phyloP scores from a whole-genome alignment of 2,888 invertebrate genomes.

The Dimorphilus gyrociliatus region DNA sequence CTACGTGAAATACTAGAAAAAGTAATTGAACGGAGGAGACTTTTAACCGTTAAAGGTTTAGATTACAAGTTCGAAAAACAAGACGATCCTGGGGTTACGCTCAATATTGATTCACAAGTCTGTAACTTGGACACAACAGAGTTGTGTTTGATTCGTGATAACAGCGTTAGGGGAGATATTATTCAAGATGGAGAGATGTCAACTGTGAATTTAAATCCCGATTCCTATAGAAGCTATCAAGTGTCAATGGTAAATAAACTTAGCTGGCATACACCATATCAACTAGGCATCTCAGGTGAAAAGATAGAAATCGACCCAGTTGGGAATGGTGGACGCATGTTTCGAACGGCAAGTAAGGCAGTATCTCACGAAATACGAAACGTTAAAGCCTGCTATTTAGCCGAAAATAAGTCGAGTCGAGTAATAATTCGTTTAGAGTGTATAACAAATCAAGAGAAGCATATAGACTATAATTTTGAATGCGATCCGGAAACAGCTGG shows the following conservation, averaged over 20 bases:
- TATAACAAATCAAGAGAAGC: no score
- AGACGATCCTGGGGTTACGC: constrained; percentile 26
- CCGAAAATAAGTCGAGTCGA: no score
- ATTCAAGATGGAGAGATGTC: constrained; percentile 15
- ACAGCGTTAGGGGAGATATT: constrained; percentile 26
- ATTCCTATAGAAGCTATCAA: constrained; percentile 63
- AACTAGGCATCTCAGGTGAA: constrained; percentile 70
- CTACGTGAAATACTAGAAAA: constrained; percentile 26
- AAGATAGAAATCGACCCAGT: constrained; percentile 78
- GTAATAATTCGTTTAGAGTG: no score
- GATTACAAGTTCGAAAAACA: constrained; percentile 36
- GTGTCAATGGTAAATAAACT: constrained; percentile 63
- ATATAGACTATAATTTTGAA: constrained; percentile 71
- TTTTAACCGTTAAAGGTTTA: constrained; percentile 17
- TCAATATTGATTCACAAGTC: constrained; percentile 32
- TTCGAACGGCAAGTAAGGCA: constrained; percentile 44
- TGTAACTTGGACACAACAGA: constrained; percentile 29
- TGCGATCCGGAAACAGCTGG: constrained; percentile 55
- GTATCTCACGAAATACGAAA: constrained; percentile 69
- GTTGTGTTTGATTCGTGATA: constrained; percentile 33
- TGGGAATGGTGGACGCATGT: constrained; percentile 27
- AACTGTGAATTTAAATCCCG: constrained; percentile 59
- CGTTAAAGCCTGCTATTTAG: constrained; percentile 44
- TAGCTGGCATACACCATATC: constrained; percentile 62
- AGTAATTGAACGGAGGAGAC: constrained; percentile 24